These are phyloP conservation scores for Graptemys geographica DNA, from an alignment of 2,797 vertebrate genomes.

Conservation along the genomic window DNA sequence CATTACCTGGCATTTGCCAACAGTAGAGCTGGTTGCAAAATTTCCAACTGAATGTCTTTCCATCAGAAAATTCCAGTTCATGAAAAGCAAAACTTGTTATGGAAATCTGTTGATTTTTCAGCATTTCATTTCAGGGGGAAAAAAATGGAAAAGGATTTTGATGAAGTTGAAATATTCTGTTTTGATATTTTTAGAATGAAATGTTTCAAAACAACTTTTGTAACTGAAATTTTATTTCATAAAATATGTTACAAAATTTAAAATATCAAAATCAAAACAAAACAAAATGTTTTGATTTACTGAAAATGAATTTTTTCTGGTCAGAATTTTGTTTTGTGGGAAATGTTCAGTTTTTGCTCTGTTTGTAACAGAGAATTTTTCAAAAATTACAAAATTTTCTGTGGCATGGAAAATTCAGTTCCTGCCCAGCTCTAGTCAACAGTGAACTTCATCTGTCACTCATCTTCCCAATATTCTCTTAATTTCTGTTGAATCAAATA, in stretches of 20 bases:
- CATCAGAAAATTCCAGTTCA: not conserved
- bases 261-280: not conserved
- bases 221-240: not conserved
- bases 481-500: slow-evolving; percentile 8
- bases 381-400: not conserved
- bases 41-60: not conserved
- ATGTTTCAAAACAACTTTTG: not conserved
- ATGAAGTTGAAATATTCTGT: not conserved
- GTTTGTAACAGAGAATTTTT: not conserved
- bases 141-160: too few species aligned
- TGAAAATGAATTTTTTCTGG: not conserved
- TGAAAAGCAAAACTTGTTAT: not conserved
- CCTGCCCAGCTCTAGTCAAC: not conserved
- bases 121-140: too few species aligned
- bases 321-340: not conserved
- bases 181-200: not conserved
- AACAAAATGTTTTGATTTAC: not conserved
- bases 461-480: not conserved
- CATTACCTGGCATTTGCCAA: not conserved
- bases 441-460: not conserved
- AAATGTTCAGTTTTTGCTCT: not conserved
- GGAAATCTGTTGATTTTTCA: too few species aligned
- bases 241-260: not conserved
- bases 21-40: not conserved
- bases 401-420: not conserved